phyloP scores from a whole-genome alignment of 2,113 vertebrate genomes.

The Prunella himalayana region DNA sequence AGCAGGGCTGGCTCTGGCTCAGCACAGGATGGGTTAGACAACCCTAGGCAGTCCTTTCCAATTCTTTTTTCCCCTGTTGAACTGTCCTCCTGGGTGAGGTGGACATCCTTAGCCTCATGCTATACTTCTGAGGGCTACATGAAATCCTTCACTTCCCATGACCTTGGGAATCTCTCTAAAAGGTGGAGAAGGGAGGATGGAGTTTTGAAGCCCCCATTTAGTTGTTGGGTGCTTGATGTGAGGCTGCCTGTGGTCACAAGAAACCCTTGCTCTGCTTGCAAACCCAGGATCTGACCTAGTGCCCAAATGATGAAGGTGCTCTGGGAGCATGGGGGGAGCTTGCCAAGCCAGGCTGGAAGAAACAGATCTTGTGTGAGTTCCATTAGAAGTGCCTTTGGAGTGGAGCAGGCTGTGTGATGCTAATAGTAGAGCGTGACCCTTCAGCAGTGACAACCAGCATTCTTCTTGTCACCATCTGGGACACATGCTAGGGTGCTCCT shows the following conservation, averaged over 20 bases:
- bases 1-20: background rate
- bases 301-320: background rate
- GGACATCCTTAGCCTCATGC: background rate
- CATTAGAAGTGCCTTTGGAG: background rate
- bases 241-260: background rate
- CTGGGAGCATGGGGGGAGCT: background rate
- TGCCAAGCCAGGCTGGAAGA: background rate
- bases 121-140: background rate
- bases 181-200: background rate
- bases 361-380: background rate
- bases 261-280: background rate
- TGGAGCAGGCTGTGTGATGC: background rate
- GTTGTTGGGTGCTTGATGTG: background rate
- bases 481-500: background rate
- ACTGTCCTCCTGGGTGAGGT: background rate
- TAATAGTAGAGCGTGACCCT: background rate
- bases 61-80: fast-evolving
- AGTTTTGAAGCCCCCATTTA: background rate
- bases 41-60: background rate
- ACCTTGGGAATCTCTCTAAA: background rate
- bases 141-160: background rate
- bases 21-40: background rate
- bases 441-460: background rate
- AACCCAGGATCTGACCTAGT: background rate
- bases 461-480: background rate